These are phyloP conservation scores for Metallyticus violacea DNA, from an alignment of 2,888 invertebrate genomes.

Conservation along the genomic window DNA sequence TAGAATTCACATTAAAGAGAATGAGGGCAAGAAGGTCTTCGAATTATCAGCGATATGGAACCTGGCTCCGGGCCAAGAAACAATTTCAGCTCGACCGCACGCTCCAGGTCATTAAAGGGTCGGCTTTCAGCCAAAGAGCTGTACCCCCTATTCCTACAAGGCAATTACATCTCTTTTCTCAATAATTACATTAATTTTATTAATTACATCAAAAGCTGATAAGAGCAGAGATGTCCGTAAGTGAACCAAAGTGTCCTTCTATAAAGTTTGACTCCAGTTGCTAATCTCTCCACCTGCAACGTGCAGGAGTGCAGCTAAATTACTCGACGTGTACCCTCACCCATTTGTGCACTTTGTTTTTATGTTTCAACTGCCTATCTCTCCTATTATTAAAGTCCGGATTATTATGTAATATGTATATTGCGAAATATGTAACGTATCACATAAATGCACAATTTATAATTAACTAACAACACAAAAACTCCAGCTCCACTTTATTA, in stretches of 20 bases:
- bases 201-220: background rate
- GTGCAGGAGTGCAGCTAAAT: background rate
- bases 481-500: too few relatives aligned
- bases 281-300: background rate
- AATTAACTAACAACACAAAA: too few relatives aligned
- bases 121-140: background rate
- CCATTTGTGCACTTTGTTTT: too few relatives aligned
- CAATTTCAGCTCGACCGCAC: background rate
- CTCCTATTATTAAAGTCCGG: too few relatives aligned
- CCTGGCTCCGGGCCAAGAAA: background rate
- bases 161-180: background rate
- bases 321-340: too few relatives aligned
- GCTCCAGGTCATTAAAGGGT: background rate
- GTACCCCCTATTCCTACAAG: background rate
- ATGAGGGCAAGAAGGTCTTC: background rate
- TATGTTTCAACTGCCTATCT: too few relatives aligned
- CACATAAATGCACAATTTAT: too few relatives aligned
- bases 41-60: background rate
- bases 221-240: background rate
- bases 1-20: background rate
- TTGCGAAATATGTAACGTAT: too few relatives aligned
- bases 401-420: too few relatives aligned
- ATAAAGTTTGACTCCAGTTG: background rate
- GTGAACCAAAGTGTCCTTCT: background rate
- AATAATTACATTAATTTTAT: background rate